Evolutionary conservation across 2,888 invertebrate genomes (phyloP).

Genomic region (Metalampra italica): DNA sequence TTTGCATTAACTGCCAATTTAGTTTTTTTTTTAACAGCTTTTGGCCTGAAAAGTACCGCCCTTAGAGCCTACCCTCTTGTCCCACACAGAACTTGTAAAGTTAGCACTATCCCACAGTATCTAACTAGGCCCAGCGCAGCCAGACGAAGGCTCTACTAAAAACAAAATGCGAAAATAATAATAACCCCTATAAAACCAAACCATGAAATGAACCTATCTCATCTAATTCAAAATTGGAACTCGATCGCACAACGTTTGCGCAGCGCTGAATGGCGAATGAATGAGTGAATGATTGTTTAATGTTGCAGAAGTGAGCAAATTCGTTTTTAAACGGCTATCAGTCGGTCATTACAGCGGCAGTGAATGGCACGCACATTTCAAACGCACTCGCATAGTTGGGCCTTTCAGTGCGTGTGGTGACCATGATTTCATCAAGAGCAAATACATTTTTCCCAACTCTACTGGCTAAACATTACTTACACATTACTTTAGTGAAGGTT

Average conservation of each 20-base stretch:
- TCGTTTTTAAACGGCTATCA: constrained; percentile 80
- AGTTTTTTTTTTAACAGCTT: too few relatives aligned
- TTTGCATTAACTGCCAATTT: too few relatives aligned
- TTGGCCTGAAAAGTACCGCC: too few relatives aligned
- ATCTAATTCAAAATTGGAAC: constrained; percentile 30
- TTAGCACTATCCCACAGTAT: too few relatives aligned
- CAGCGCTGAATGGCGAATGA: constrained; percentile 18
- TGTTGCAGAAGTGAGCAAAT: constrained; percentile 79
- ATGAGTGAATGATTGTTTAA: constrained; percentile 64
- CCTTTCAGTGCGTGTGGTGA: constrained; percentile 9
- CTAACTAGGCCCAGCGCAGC: too few relatives aligned
- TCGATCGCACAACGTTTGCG: constrained; percentile 16
- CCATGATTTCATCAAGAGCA: background rate
- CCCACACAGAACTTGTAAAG: too few relatives aligned
- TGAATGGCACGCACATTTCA: constrained; percentile 51
- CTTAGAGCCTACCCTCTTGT: too few relatives aligned
- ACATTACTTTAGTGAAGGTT: too few relatives aligned
- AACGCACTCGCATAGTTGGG: constrained; percentile 1
- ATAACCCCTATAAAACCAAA: background rate
- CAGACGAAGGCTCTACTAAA: constrained; percentile 5
- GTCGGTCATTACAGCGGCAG: constrained; percentile 71
- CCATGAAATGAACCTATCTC: background rate
- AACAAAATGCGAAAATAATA: background rate
- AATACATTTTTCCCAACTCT: too few relatives aligned
- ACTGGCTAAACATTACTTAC: too few relatives aligned